Base-by-base conservation (phyloP, 2,113 vertebrate species). In the Cyphomyrus plagiostoma region DNA sequence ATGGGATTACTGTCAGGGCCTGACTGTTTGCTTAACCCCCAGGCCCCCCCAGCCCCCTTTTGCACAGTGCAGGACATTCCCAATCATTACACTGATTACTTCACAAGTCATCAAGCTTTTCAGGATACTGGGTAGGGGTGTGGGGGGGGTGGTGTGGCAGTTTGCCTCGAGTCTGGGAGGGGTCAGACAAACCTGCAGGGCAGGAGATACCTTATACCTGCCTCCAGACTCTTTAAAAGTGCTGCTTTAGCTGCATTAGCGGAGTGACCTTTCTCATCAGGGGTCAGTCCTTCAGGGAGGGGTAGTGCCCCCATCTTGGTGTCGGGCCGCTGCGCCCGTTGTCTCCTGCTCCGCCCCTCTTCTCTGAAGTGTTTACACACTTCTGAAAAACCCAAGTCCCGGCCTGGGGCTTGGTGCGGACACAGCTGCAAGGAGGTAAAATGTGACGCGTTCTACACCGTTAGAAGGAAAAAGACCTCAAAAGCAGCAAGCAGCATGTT, bases 11-110 rank as follows among this genome's bases (percentile, higher is more conserved):
- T 93, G 92, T 92, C 93, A 92, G 90, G 92, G 87, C 90, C 90
- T 56, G 45, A 19, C 62, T 95, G 95, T 96, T 96, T 95, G 93
- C 91, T 95, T 96, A 96, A 96, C 95, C 96, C 92, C 91, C 86
- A 88, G 92, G 92, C 91, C 89, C 42, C 90, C 91, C 92, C 92
- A 23, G 26, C 49, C 53, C 89, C 62, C 35, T 56, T 26, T 10
- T 52, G 5, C 46, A 46, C 84, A 21, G 46, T 77, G 45, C 35
- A 21, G 88, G 77, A 15, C 35, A 45, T 86, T 86, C 56, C 88
- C 86, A 82, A 74, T 96, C 94, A 88, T 96, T 96, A 96, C 91
- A 85, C 89, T 93, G 88, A 96, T 95, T 94, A 95, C 92, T 93
- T 95, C 92, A 93, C 95, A 94, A 92, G 87, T 92, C 94, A 90